Conservation (phyloP, 2,888 invertebrate species). For the Apamea epomidion region DNA sequence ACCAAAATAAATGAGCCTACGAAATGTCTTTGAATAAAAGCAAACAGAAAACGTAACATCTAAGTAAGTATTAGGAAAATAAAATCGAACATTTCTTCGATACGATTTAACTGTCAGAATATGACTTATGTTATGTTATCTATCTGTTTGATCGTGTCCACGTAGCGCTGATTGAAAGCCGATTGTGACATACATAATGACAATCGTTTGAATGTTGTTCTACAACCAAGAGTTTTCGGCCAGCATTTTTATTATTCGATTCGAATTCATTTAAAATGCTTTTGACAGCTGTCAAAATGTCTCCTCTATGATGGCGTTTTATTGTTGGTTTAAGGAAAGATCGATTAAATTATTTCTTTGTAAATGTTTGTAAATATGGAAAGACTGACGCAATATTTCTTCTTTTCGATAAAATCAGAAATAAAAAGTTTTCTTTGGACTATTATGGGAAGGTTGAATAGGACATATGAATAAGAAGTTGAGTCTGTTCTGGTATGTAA, state of each 20-base stretch:
- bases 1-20: neutral
- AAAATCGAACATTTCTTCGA: conserved; percentile 38
- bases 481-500: neutral
- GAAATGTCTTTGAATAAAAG: neutral
- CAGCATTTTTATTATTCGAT: conserved; percentile 21
- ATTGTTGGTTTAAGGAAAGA: neutral
- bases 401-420: neutral
- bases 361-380: neutral
- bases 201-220: conserved; percentile 34
- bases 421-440: neutral
- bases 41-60: conserved; percentile 14
- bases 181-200: conserved; percentile 34
- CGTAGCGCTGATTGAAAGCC: conserved; percentile 29
- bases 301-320: neutral
- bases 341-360: neutral
- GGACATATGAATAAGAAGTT: neutral
- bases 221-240: conserved; percentile 7
- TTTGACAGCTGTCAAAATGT: conserved; percentile 27
- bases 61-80: conserved; percentile 4
- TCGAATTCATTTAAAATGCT: conserved; percentile 21
- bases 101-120: conserved; percentile 41
- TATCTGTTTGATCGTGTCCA: conserved; percentile 36
- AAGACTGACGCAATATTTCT: neutral
- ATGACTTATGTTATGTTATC: conserved; percentile 33
- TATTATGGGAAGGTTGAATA: too few species aligned